phyloP scores from a whole-genome alignment of 2,797 vertebrate species.

The Hippocampus kuda region DNA sequence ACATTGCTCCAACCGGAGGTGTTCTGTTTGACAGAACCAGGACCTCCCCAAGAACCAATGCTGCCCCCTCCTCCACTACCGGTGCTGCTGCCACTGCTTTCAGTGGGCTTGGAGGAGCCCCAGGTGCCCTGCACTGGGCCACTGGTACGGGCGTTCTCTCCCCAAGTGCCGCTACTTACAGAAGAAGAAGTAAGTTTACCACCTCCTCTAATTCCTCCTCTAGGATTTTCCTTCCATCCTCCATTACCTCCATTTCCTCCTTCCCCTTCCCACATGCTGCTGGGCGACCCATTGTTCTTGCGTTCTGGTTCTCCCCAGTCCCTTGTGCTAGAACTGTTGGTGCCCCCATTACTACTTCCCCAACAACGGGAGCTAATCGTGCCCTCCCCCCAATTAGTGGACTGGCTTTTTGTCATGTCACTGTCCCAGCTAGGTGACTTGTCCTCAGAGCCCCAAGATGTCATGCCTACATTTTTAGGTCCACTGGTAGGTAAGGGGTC shows the following conservation, averaged over 20 bases:
- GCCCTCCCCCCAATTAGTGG: slow-evolving; percentile 81
- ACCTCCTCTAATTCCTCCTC: slow-evolving; percentile 68
- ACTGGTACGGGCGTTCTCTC: slow-evolving; percentile 62
- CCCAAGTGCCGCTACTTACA: slow-evolving; percentile 67
- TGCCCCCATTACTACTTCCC: slow-evolving; percentile 70
- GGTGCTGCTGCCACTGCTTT: slow-evolving; percentile 65
- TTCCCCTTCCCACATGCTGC: slow-evolving; percentile 80
- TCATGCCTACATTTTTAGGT: slow-evolving; percentile 72
- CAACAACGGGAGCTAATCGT: slow-evolving; percentile 79
- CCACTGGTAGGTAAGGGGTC: slow-evolving; percentile 72
- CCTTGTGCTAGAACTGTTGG: slow-evolving; percentile 68
- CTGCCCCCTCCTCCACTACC: slow-evolving; percentile 58
- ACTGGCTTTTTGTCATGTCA: slow-evolving; percentile 74
- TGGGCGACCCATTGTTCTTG: slow-evolving; percentile 78
- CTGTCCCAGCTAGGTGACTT: slow-evolving; percentile 86
- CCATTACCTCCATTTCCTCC: slow-evolving; percentile 70
- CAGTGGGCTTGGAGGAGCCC: slow-evolving; percentile 82
- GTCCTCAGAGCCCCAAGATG: slow-evolving; percentile 85
- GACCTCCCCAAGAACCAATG: slow-evolving; percentile 80
- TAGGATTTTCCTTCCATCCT: slow-evolving; percentile 81
- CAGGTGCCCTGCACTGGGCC: slow-evolving; percentile 75
- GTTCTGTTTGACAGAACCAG: slow-evolving; percentile 83
- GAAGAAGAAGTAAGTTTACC: slow-evolving; percentile 51
- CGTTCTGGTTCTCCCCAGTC: slow-evolving; percentile 80
- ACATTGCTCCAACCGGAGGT: slow-evolving; percentile 71